phyloP scores from a whole-genome alignment of 2,113 vertebrate genomes.

The Poeciliopsis retropinna region DNA sequence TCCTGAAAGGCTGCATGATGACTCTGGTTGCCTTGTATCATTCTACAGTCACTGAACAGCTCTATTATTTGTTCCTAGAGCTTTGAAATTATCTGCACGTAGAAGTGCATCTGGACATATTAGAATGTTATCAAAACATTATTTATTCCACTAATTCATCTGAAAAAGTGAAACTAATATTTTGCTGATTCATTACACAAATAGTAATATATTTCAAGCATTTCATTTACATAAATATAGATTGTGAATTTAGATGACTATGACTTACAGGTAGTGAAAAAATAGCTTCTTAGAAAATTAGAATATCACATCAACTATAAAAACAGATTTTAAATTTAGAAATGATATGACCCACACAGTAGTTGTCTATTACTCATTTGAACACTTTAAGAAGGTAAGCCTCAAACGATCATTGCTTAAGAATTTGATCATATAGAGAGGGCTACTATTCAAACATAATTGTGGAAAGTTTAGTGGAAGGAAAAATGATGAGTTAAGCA shows the following conservation, averaged over 20 bases:
- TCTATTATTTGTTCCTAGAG: slow-evolving; percentile 13
- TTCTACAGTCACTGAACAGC: background rate
- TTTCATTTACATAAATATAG: background rate
- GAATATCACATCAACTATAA: no score
- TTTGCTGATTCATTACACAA: background rate
- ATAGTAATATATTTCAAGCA: background rate
- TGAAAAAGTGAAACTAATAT: background rate
- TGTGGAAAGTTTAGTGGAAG: background rate
- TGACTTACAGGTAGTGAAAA: no score
- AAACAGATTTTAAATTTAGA: no score
- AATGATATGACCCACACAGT: no score
- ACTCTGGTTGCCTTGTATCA: background rate
- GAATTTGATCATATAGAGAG: background rate
- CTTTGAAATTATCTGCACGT: background rate
- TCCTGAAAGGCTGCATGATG: slow-evolving; percentile 22
- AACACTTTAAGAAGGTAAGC: no score
- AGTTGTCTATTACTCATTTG: no score
- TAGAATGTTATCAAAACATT: background rate
- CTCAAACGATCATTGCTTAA: no score
- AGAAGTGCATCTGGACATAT: background rate
- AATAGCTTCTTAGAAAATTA: no score
- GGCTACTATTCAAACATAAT: no score
- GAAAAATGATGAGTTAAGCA: background rate
- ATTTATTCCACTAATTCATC: background rate
- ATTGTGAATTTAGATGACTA: background rate